Conservation (phyloP, 30 jellyfish, hydroid and myxozoan species). For the Aurelia aurita complex sp. Pacific region DNA sequence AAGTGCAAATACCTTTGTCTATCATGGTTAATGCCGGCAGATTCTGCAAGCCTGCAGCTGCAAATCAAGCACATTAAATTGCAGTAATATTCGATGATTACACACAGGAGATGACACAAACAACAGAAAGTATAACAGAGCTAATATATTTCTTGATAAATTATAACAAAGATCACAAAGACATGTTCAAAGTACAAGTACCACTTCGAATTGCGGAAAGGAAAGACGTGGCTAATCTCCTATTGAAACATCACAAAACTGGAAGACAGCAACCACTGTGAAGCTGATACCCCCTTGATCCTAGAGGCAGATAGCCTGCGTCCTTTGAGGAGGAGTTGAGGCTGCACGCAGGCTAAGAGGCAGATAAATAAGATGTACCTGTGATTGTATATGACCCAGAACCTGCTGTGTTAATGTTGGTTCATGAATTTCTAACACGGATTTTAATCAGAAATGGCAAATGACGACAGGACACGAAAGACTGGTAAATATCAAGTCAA, state of each 20-base stretch:
- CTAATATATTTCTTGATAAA: not conserved
- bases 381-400: conserved; percentile 8
- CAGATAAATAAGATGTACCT: conserved; percentile 7
- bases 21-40: not conserved
- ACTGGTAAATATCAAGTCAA: conserved; percentile 24
- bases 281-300: no score
- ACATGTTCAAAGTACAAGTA: not conserved
- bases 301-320: no score
- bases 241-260: not conserved
- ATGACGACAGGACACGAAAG: conserved; percentile 30
- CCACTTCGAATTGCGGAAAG: conserved; percentile 12
- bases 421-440: conserved; percentile 8
- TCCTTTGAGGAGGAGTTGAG: no score
- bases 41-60: conserved; percentile 3
- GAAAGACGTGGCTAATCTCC: conserved; percentile 8
- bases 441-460: conserved; percentile 19
- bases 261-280: conserved; percentile 14
- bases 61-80: not conserved
- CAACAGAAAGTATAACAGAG: not conserved
- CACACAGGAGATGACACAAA: not conserved
- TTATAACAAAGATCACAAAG: not conserved
- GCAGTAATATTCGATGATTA: conserved; percentile 1
- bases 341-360: not conserved
- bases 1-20: not conserved
- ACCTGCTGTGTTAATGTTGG: conserved; percentile 16